Conservation (phyloP, 2,888 invertebrate species). For the Lepidocyrtoides sp. region DNA sequence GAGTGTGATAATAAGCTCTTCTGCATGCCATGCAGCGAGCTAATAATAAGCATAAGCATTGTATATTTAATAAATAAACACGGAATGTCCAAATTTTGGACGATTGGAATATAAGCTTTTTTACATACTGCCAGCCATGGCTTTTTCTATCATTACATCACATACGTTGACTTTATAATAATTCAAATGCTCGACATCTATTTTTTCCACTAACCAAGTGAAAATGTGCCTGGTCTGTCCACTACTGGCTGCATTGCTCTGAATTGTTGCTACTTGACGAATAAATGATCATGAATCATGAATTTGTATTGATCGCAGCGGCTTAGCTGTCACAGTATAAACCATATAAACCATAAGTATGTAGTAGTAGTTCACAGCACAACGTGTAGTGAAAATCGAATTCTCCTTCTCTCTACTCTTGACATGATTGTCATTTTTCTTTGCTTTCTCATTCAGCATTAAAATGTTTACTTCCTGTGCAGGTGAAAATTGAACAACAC, state of each 20-base stretch:
- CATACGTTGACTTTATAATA: too few relatives aligned
- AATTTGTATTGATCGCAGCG: slow-evolving; percentile 47
- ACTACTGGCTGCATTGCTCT: neutral
- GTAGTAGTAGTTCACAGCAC: too few relatives aligned
- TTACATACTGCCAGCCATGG: too few relatives aligned
- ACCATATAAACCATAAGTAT: neutral
- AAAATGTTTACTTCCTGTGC: neutral
- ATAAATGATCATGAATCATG: slow-evolving; percentile 46
- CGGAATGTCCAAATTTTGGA: too few relatives aligned
- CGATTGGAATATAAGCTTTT: too few relatives aligned
- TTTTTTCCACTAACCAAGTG: neutral
- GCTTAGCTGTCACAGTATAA: neutral
- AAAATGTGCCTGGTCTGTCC: neutral
- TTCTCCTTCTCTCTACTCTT: neutral
- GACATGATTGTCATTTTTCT: neutral
- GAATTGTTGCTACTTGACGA: neutral
- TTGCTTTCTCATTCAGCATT: neutral
- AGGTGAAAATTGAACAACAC: neutral
- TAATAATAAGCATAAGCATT: too few relatives aligned
- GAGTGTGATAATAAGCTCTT: too few relatives aligned
- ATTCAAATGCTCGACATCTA: too few relatives aligned
- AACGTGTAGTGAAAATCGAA: too few relatives aligned
- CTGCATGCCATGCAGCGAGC: too few relatives aligned
- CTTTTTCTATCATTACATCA: too few relatives aligned
- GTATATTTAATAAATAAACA: too few relatives aligned